Base-by-base conservation (phyloP, 2,113 vertebrate genomes). In the Engraulis encrasicolus region DNA sequence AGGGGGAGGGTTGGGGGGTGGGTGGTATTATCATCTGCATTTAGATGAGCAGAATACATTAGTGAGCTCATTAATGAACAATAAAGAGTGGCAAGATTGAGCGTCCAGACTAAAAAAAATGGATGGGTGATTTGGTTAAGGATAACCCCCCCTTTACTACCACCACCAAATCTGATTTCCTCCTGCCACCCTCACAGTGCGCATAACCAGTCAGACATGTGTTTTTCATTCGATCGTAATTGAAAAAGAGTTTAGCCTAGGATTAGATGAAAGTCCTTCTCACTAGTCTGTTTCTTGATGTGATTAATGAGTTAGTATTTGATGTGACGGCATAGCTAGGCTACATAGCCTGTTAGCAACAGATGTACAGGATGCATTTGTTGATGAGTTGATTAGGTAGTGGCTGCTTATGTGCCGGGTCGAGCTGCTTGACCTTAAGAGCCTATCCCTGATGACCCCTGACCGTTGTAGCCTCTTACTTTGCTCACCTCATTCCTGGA, bases 191-290 rank as follows among this genome's bases (percentile, higher is more conserved):
- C 83, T 14, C 61, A 31, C 66, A 74, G 12, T 34, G 83, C 85
- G 78, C 85, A 79, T 0, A 85, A 80, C 84, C 81, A 34, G 86
- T 88, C 82, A 90, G 90, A 85, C 86, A 86, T 74, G n/a, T 79
- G 36, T 84, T 83, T 77, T 81, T 91, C 48, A 82, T 89, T 82
- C 83, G 86, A 89, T 87, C 85, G 85, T 90, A 90, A 92, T 90
- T 90, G 88, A 91, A 92, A 89, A 92, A 78, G 81, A 91, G 90
- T 92, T 89, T 89, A 90, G 83, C 81, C 78, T 36, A 45, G 89
- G 85, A 92, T 92, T 90, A 90, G 86, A 91, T 85, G 79, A 87
- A 38, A 82, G 85, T 50, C 84, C 78, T 17, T 52, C 90, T 86
- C 88, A 85, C 89, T 91, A 20, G 85, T 84, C 78, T 84, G 81